phyloP scores from a whole-genome alignment of 2,888 invertebrate genomes.

The Catocala fraxini region DNA sequence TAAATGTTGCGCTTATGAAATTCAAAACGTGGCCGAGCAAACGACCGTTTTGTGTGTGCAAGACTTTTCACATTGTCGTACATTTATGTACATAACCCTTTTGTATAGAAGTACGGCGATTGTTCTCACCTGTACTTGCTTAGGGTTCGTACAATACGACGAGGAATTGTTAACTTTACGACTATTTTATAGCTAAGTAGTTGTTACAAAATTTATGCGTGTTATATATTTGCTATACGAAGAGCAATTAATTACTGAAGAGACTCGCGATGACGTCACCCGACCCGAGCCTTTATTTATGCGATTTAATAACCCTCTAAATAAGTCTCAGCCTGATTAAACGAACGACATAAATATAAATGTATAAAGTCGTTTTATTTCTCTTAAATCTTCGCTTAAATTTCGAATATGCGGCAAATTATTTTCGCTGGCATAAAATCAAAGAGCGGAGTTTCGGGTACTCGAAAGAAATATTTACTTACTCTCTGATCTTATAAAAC shows the following conservation, averaged over 20 bases:
- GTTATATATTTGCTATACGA: slow-evolving; percentile 11
- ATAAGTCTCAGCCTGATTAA: slow-evolving; percentile 35
- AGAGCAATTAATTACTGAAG: slow-evolving; percentile 16
- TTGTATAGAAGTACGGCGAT: no score
- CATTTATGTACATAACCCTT: no score
- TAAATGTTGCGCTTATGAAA: slow-evolving; percentile 30
- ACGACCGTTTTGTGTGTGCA: no score
- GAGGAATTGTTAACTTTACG: neutral
- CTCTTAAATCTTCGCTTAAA: slow-evolving; percentile 5
- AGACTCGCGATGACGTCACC: slow-evolving; percentile 25
- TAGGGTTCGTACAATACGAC: slow-evolving; percentile 20
- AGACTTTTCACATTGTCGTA: no score
- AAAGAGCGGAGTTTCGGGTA: neutral
- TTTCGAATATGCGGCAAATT: slow-evolving; percentile 8
- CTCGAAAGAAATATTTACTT: slow-evolving; percentile 31
- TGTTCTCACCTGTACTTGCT: slow-evolving; percentile 29
- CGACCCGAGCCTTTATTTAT: slow-evolving; percentile 24
- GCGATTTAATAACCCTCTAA: slow-evolving; percentile 36
- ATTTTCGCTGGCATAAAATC: slow-evolving; percentile 5
- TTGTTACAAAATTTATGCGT: slow-evolving; percentile 11
- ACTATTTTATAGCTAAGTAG: slow-evolving; percentile 18
- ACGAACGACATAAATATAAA: slow-evolving; percentile 37
- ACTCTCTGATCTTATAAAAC: slow-evolving; percentile 27
- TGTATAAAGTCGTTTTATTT: slow-evolving; percentile 15
- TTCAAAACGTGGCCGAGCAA: slow-evolving; percentile 18